Evolutionary conservation across 1,140 invertebrate species (phyloP), one percentile per base, ranked within the genome.

Genomic region (Eulimnadia texana): DNA sequence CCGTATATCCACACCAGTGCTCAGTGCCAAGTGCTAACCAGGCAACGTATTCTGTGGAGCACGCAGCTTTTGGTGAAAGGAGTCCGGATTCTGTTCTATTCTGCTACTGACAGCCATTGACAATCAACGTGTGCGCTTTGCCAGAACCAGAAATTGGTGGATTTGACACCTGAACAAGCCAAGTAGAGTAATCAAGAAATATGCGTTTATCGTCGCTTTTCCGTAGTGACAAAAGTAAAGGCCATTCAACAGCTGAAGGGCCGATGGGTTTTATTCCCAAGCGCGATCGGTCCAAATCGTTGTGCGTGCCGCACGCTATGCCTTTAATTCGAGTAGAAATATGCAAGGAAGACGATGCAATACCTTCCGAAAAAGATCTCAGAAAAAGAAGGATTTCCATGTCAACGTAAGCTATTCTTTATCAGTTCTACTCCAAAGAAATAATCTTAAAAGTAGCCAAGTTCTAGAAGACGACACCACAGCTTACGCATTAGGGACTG

Each of bases 231-330:
- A 63, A 58, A 24, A 49, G 29, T 50, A 42, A 58, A 28, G 29
- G 64, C 28, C 56, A 52, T 23, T 24, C 50, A 49, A 22, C 55
- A 64, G 24, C 57, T 42, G 33, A 47, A 64, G 22, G 62, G 25
- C 20, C 25, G 54, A 23, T 28, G 51, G 63, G 24, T 63, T 57
- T 24, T 27, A 55, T 42, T 33, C 67, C 67, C 2, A 66, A 66
- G 42, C 57, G 68, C 28, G 68, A 69, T 51, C 62, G 68, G n/a
- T 69, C 68, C 3, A 61, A 67, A 50, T 69, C 68, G n/a, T 62
- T 69, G 11, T 69, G 65, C 49, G 68, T 69, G 10, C 68, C 68
- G 16, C 60, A 67, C 23, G 63, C 61, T 22, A 65, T 66, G 24
- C 65, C 67, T 28, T 27, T 68, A 16, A 61, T 67, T 16, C 63